Base-by-base conservation (phyloP, 1,140 invertebrate species). In the Drosophila bocki region DNA sequence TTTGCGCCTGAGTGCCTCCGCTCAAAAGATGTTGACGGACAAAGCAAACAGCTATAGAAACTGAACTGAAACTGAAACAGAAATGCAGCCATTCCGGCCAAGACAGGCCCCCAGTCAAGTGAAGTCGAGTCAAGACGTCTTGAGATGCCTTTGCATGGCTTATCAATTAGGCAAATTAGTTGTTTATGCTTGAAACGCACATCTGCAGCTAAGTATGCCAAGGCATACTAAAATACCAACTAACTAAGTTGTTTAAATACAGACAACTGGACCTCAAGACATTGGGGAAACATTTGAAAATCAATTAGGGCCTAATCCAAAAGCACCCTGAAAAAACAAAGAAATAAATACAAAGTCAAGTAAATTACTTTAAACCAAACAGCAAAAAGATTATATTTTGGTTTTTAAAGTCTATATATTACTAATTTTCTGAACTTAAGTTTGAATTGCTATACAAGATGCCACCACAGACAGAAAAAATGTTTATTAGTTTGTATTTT, bases 91-190 rank as follows among this genome's bases (percentile, higher is more conserved):
- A 17, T 13, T 33, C 41, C 26, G 42, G 19, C 67, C 53, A 37
- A 45, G 67, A 41, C 39, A 42, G 54, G 42, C 44, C 26, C 33
- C 33, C 12, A 69, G 32, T 48, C 17, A 29, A 62, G 74, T 33
- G 13, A 17, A 68, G 80, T 58, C 48, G 32, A 59, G 51, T 51
- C 76, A 51, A 72, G 68, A 72, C 39, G 56, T 69, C 75, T 78
- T 57, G 85, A 87, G 84, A 64, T 75, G 77, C 68, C 64, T 33
- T 62, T 54, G 80, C 85, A 84, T 65, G 78, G 80, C 60, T 87
- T 84, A 84, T 87, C 84, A 87, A 87, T 87, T 87, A 87, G 84
- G 68, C 65, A 87, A 88, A 87, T 87, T 87, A 87, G 84, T 88
- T 88, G 68, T 57, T 60, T 75, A 54, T 57, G 51, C 53, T 63